phyloP scores from a whole-genome alignment of 2,797 vertebrate genomes.

The Gadopsis bispinosus region DNA sequence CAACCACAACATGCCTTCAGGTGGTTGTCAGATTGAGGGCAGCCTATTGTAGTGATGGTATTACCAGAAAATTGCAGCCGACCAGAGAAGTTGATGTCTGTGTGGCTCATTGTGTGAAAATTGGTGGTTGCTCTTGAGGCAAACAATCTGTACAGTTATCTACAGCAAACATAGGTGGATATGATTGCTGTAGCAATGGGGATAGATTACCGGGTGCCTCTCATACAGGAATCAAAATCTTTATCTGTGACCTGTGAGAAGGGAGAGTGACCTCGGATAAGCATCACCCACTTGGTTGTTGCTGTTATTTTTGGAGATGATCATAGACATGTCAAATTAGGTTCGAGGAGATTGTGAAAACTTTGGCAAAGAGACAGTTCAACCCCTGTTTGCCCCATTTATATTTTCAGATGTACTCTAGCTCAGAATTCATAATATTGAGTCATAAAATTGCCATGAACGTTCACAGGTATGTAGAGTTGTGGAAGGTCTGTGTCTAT shows the following conservation, averaged over 20 bases:
- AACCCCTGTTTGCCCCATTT: neutral
- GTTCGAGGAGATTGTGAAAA: constrained; percentile 7
- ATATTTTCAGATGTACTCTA: neutral
- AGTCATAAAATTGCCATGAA: neutral
- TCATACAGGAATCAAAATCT: constrained; percentile 36
- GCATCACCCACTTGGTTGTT: constrained; percentile 6
- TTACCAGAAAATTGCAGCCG: constrained; percentile 49
- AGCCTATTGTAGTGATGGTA: constrained; percentile 2
- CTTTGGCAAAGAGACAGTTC: constrained; percentile 7
- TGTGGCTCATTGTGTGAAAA: constrained; percentile 52
- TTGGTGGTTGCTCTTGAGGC: constrained; percentile 21
- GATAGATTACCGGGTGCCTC: constrained; percentile 56
- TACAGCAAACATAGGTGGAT: constrained; percentile 39
- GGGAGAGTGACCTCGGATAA: constrained; percentile 2
- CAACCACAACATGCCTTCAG: constrained; percentile 16
- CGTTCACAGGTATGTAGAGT: constrained; percentile 8
- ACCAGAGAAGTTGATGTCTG: constrained; percentile 46
- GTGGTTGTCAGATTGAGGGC: constrained; percentile 21
- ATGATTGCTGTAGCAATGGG: constrained; percentile 47
- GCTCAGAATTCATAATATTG: neutral
- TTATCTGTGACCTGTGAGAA: constrained; percentile 10
- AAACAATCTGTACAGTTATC: constrained; percentile 60
- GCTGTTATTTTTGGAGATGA: constrained; percentile 20
- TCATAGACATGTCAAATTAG: neutral
- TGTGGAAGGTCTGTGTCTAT: neutral